Conservation (phyloP, 2,888 invertebrate species). For the Tetanocera ferruginea region DNA sequence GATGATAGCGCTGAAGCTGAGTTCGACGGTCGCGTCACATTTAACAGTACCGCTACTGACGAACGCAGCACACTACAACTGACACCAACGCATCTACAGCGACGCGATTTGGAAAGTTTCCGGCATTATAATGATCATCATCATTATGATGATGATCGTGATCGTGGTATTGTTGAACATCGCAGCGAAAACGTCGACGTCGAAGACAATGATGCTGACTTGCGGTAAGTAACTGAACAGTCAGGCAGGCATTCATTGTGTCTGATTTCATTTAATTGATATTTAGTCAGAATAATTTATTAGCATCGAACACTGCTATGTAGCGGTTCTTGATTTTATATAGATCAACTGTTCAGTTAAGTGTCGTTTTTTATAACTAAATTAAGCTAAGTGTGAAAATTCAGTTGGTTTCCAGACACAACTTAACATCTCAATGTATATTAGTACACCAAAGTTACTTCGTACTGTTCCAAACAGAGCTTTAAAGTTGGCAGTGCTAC, state of each 20-base stretch:
- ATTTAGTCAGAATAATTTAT: slow-evolving; percentile 12
- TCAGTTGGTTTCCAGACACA: too few relatives aligned
- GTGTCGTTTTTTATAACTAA: too few relatives aligned
- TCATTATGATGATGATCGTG: slow-evolving; percentile 47
- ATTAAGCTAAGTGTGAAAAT: too few relatives aligned
- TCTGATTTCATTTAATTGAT: slow-evolving; percentile 20
- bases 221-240: slow-evolving; percentile 58
- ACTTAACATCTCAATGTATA: too few relatives aligned
- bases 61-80: slow-evolving; percentile 22
- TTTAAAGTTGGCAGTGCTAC: too few relatives aligned
- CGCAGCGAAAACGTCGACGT: neutral
- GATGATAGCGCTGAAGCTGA: slow-evolving; percentile 45
- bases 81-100: slow-evolving; percentile 53
- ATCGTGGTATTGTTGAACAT: neutral
- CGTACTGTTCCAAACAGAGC: neutral
- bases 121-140: slow-evolving; percentile 58
- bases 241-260: neutral
- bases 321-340: neutral
- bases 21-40: slow-evolving; percentile 53
- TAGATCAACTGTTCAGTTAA: too few relatives aligned
- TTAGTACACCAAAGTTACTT: too few relatives aligned
- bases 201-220: slow-evolving; percentile 52
- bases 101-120: slow-evolving; percentile 68
- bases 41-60: slow-evolving; percentile 40
- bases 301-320: neutral